Percentiles rank a stretch among this genome's conserved stretches.
These are phyloP conservation scores for Copidosoma floridanum DNA, from an alignment of 1,140 invertebrate species.

Conservation along the genomic window DNA sequence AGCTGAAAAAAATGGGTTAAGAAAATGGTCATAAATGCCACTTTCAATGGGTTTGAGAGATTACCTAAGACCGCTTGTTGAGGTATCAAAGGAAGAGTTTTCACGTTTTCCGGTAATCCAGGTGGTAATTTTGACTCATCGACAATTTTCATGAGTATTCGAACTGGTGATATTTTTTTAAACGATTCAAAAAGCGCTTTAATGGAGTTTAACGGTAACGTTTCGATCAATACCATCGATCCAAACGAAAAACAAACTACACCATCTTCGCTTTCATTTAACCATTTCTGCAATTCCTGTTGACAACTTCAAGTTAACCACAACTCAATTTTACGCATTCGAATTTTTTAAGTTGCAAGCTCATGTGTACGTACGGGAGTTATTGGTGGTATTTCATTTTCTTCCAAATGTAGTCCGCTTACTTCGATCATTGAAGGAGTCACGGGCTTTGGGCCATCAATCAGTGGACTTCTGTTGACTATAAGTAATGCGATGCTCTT, in stretches of 20 bases:
- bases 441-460: too few species aligned
- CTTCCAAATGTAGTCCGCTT: too few species aligned
- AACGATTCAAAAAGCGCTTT: slow-evolving; percentile 25
- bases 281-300: slow-evolving; percentile 64
- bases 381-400: too few species aligned
- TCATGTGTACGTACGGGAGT: too few species aligned
- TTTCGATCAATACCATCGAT: slow-evolving; percentile 61
- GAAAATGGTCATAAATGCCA: background rate
- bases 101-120: slow-evolving; percentile 58
- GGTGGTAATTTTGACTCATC: slow-evolving; percentile 34
- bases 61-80: slow-evolving; percentile 65
- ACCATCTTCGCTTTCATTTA: slow-evolving; percentile 65
- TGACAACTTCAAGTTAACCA: too few species aligned
- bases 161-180: slow-evolving; percentile 28
- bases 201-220: slow-evolving; percentile 57
- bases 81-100: slow-evolving; percentile 62
- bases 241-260: slow-evolving; percentile 72
- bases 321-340: too few species aligned
- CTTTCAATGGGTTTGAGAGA: too few species aligned
- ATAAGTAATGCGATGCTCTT: too few species aligned
- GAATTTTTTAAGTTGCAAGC: too few species aligned
- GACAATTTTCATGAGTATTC: slow-evolving; percentile 33
- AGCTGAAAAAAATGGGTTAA: slow-evolving; percentile 20
- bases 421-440: too few species aligned
- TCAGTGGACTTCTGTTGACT: too few species aligned